These are phyloP conservation scores for Turdus rufiventris DNA, from an alignment of 2,113 vertebrate genomes.

Conservation along the genomic window DNA sequence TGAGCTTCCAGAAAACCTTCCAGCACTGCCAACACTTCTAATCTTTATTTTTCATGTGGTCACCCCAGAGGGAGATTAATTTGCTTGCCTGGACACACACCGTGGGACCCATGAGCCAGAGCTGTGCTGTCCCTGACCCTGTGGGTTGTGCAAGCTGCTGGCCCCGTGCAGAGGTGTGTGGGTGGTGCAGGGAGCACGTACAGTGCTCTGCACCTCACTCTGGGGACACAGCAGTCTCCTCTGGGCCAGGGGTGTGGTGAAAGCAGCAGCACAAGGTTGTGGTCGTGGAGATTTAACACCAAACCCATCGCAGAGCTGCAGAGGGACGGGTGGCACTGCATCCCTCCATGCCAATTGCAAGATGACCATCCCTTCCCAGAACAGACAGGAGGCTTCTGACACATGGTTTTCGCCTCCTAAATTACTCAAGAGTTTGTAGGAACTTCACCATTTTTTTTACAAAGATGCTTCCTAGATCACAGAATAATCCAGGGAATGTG, in stretches of 20 bases:
- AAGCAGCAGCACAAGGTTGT: neutral
- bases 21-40: rapidly evolving
- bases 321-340: rapidly evolving
- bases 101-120: neutral
- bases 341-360: rapidly evolving
- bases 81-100: rapidly evolving
- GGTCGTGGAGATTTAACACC: rapidly evolving
- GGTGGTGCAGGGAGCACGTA: neutral
- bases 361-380: neutral
- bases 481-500: neutral
- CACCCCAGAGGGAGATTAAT: neutral
- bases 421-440: neutral
- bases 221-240: rapidly evolving
- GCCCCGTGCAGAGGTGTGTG: neutral
- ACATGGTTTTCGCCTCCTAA: neutral
- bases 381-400: neutral
- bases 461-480: neutral
- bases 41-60: neutral
- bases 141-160: neutral
- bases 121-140: neutral
- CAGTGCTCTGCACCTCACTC: rapidly evolving
- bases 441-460: neutral
- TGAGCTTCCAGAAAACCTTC: neutral
- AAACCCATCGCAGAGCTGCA: rapidly evolving
- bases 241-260: rapidly evolving